A percentile compares a stretch with the other conserved stretches of the same genome.
These are phyloP conservation scores for Byasa hedistus DNA, from an alignment of 2,888 invertebrate genomes.

Conservation along the genomic window DNA sequence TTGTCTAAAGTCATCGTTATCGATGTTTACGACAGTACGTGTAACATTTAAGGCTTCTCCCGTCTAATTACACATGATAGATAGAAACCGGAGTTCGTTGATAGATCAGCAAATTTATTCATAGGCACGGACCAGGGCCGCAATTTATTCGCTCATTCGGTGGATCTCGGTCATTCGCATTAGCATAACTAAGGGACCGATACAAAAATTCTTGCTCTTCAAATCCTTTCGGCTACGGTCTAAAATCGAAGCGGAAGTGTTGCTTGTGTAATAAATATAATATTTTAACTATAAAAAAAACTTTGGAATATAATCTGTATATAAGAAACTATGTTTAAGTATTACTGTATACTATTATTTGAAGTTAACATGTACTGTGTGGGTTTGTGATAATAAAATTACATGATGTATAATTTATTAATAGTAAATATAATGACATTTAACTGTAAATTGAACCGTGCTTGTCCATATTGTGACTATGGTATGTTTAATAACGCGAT, in stretches of 20 bases:
- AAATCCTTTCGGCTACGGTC: conserved; percentile 30
- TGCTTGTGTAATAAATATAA: background rate
- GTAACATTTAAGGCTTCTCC: conserved; percentile 18
- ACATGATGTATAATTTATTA: too few relatives aligned
- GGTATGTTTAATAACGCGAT: too few relatives aligned
- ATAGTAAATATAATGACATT: too few relatives aligned
- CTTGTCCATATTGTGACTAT: too few relatives aligned
- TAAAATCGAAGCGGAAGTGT: conserved; percentile 28
- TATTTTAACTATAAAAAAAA: too few relatives aligned
- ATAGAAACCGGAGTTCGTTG: conserved; percentile 30
- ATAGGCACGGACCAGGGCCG: conserved; percentile 44
- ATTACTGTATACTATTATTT: too few relatives aligned
- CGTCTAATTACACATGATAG: conserved; percentile 28
- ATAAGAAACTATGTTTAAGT: too few relatives aligned
- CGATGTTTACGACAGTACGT: background rate
- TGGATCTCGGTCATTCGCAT: conserved; percentile 48
- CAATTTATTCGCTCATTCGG: conserved; percentile 51
- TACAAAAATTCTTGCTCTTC: conserved; percentile 43
- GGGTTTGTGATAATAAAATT: too few relatives aligned
- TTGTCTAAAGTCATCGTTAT: background rate
- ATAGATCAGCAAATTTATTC: conserved; percentile 47
- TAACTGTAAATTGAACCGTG: too few relatives aligned
- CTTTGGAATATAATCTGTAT: too few relatives aligned
- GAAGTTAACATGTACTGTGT: too few relatives aligned
- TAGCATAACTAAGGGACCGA: conserved; percentile 55